Conservation (phyloP, 2,797 vertebrate species). For the Tragopan temminckii region DNA sequence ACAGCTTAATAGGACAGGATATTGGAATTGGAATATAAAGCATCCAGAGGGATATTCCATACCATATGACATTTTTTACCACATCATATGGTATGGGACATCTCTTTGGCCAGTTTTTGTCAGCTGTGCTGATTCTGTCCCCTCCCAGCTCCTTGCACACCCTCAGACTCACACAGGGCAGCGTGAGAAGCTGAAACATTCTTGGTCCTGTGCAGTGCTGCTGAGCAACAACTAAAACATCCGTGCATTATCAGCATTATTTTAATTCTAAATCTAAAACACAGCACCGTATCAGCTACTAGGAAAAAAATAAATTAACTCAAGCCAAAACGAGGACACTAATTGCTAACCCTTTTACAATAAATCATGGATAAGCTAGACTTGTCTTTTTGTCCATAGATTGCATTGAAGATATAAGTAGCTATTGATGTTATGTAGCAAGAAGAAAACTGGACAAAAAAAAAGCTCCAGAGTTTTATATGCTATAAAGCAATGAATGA, state of each 20-base stretch:
- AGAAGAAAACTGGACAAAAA: not conserved
- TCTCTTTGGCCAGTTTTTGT: not conserved
- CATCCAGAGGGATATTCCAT: not conserved
- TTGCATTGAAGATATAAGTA: conserved; percentile 30
- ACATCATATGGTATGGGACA: not conserved
- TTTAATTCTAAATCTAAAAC: not conserved
- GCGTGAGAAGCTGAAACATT: not conserved
- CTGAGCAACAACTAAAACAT: not conserved
- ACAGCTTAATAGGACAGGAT: not conserved
- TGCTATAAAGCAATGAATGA: not conserved
- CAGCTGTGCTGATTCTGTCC: not conserved
- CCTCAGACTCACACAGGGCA: not conserved
- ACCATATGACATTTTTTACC: not conserved
- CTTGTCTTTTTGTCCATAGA: conserved; percentile 6
- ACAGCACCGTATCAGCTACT: not conserved
- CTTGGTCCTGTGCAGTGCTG: not conserved
- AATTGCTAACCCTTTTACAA: conserved; percentile 32
- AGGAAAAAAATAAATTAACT: not conserved
- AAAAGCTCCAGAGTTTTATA: not conserved
- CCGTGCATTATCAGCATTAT: not conserved
- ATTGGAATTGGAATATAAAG: not conserved
- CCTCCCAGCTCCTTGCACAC: not conserved
- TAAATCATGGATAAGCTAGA: conserved; percentile 34
- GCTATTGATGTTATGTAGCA: conserved; percentile 8
- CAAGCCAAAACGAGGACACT: not conserved